Conservation (phyloP, 2,888 invertebrate species). For the Trisateles emortualis region DNA sequence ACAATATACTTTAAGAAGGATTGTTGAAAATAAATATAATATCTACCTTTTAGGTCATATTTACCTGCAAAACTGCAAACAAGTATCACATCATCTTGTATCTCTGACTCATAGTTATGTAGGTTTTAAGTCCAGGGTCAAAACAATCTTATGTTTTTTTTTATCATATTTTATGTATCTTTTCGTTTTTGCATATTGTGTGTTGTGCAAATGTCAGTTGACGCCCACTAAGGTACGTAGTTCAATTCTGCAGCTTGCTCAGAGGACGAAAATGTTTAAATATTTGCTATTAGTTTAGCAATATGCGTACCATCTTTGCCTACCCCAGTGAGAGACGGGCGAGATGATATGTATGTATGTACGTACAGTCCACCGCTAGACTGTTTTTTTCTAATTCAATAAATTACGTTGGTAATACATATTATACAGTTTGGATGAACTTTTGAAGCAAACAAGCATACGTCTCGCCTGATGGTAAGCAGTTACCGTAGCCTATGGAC, state of each 20-base stretch:
- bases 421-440: no score
- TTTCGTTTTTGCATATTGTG: neutral
- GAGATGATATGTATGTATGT: no score
- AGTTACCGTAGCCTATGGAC: no score
- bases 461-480: no score
- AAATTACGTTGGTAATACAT: no score
- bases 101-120: conserved; percentile 23
- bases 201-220: neutral
- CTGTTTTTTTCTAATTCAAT: no score
- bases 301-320: no score
- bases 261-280: neutral
- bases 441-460: no score
- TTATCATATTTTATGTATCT: neutral
- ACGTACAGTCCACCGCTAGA: no score
- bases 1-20: no score
- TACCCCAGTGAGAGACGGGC: no score
- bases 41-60: neutral
- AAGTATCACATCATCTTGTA: neutral
- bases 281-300: neutral
- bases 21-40: no score
- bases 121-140: conserved; percentile 20
- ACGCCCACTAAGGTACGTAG: neutral
- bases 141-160: neutral
- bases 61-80: neutral
- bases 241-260: neutral